phyloP scores from a whole-genome alignment of 2,888 invertebrate genomes.

The Machimus atricapillus region DNA sequence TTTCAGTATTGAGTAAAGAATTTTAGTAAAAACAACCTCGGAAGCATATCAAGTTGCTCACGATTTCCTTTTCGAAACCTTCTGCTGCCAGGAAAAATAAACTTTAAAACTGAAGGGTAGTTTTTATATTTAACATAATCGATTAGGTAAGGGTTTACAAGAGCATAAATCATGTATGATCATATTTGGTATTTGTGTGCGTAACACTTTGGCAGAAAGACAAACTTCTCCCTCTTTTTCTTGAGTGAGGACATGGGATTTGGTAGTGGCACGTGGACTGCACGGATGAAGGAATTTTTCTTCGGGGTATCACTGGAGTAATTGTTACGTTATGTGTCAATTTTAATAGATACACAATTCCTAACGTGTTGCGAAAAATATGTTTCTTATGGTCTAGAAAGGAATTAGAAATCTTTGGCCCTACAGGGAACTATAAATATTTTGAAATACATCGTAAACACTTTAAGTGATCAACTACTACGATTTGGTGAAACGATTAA shows the following conservation, averaged over 20 bases:
- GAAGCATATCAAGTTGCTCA: not conserved
- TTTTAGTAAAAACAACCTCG: not conserved
- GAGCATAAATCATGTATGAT: not conserved
- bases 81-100: not conserved
- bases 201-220: not conserved
- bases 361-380: not conserved
- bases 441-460: no score
- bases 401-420: not conserved
- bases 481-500: no score
- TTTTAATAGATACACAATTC: not conserved
- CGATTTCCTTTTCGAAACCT: not conserved
- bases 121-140: not conserved
- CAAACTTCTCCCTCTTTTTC: not conserved
- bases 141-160: not conserved
- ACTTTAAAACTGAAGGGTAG: not conserved
- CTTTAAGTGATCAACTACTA: no score
- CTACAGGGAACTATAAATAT: no score
- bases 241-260: not conserved
- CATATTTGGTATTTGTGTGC: not conserved
- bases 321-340: not conserved
- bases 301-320: not conserved
- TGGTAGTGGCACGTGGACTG: not conserved
- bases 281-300: not conserved
- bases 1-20: not conserved
- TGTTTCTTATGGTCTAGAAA: not conserved